phyloP scores from a whole-genome alignment of 2,797 vertebrate genomes.

The Eutrigla gurnardus region DNA sequence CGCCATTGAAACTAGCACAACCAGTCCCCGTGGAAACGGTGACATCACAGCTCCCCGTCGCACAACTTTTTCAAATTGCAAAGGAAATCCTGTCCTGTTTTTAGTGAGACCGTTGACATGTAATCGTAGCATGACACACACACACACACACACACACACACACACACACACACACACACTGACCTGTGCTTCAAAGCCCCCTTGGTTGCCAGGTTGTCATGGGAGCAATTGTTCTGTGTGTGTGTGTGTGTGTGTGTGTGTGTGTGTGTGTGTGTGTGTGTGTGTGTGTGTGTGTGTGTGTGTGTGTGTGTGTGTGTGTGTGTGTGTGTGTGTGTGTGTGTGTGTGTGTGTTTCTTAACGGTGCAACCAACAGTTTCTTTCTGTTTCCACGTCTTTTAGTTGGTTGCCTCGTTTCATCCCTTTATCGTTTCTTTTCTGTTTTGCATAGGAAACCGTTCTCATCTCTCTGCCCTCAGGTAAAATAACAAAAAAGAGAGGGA shows the following conservation, averaged over 20 bases:
- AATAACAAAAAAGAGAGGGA: conserved; percentile 26
- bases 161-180: background rate
- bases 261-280: background rate
- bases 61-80: too few relatives aligned
- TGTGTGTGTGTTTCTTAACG: conserved; percentile 19
- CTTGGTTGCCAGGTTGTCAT: too few relatives aligned
- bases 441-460: conserved; percentile 53
- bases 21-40: too few relatives aligned
- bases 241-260: too few relatives aligned
- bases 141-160: conserved; percentile 28
- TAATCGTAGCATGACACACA: background rate
- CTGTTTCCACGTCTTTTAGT: background rate
- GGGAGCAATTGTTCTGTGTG: too few relatives aligned
- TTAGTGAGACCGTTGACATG: too few relatives aligned
- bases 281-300: conserved; percentile 11
- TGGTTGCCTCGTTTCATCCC: conserved; percentile 7
- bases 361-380: conserved; percentile 18
- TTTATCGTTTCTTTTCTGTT: conserved; percentile 17
- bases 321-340: conserved; percentile 21
- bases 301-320: conserved; percentile 16
- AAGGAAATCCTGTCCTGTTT: too few relatives aligned
- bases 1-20: too few relatives aligned
- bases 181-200: too few relatives aligned
- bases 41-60: too few relatives aligned
- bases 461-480: conserved; percentile 35